phyloP scores from a whole-genome alignment of 2,113 vertebrate species.

The Chlamydotis undulata region DNA sequence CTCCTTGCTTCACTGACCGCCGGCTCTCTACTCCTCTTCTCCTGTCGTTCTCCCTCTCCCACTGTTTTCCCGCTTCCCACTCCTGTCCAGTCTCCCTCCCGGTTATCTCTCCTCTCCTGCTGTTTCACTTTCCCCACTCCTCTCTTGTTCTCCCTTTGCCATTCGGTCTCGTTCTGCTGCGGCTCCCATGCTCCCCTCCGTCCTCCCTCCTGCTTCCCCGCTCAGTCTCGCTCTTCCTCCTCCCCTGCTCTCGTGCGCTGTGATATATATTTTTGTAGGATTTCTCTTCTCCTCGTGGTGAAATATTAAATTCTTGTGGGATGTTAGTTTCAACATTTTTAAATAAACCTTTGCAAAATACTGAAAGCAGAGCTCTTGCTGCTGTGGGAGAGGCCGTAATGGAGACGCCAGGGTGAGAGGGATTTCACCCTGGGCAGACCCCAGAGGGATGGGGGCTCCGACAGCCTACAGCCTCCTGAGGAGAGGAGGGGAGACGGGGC shows the following conservation, averaged over 20 bases:
- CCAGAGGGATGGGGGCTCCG: background rate
- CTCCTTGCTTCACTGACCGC: background rate
- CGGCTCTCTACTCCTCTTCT: background rate
- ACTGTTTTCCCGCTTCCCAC: background rate
- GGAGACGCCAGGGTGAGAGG: background rate
- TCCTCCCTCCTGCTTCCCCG: background rate
- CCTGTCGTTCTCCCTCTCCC: conserved; percentile 17
- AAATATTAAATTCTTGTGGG: conserved; percentile 82
- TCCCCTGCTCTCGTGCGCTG: conserved; percentile 70
- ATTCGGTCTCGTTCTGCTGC: background rate
- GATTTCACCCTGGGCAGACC: background rate
- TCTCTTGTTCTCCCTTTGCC: conserved; percentile 32
- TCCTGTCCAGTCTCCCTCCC: background rate
- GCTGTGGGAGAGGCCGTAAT: background rate
- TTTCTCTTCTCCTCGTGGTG: conserved; percentile 81
- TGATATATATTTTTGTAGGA: conserved; percentile 87
- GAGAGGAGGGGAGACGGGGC: accelerated
- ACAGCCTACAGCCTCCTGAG: background rate
- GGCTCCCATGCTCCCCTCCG: background rate
- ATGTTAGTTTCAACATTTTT: conserved; percentile 84
- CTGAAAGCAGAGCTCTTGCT: background rate
- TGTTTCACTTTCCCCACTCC: background rate
- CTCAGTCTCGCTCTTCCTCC: conserved; percentile 25
- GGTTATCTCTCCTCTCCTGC: background rate
- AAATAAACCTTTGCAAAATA: conserved; percentile 86